Conservation (phyloP, 2,888 invertebrate genomes). For the Dynastes tityus region DNA sequence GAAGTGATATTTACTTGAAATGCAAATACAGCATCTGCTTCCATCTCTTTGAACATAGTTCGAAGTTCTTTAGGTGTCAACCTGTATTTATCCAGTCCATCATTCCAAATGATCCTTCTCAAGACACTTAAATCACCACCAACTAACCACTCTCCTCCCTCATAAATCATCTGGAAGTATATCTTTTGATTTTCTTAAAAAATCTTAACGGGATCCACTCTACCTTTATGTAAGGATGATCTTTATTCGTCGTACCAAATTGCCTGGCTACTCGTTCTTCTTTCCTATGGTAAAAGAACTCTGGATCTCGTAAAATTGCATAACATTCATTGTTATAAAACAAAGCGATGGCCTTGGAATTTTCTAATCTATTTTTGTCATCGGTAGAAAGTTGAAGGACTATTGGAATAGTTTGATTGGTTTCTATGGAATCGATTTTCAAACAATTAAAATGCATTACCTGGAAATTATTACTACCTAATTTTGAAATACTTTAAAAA, state of each 20-base stretch:
- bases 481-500: conserved; percentile 8
- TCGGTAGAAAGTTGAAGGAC: conserved; percentile 84
- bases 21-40: conserved; percentile 97
- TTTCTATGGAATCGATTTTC: conserved; percentile 78
- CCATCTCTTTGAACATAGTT: conserved; percentile 81
- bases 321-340: conserved; percentile 77
- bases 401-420: conserved; percentile 95
- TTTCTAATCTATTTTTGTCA: conserved; percentile 82
- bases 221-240: conserved; percentile 90
- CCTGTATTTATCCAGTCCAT: conserved; percentile 93
- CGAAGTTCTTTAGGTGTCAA: conserved; percentile 93
- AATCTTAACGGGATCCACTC: not conserved
- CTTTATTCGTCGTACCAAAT: conserved; percentile 88
- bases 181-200: not conserved
- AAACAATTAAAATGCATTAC: conserved; percentile 92
- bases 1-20: conserved; percentile 76
- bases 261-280: conserved; percentile 92
- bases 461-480: conserved; percentile 66
- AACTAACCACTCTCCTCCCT: conserved; percentile 94
- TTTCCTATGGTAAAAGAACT: conserved; percentile 94
- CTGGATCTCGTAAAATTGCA: conserved; percentile 86
- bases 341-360: conserved; percentile 77
- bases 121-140: conserved; percentile 94
- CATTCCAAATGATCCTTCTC: conserved; percentile 90
- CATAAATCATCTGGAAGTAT: conserved; percentile 79